phyloP scores from a whole-genome alignment of 2,113 vertebrate genomes.

The Centropus unirufus region DNA sequence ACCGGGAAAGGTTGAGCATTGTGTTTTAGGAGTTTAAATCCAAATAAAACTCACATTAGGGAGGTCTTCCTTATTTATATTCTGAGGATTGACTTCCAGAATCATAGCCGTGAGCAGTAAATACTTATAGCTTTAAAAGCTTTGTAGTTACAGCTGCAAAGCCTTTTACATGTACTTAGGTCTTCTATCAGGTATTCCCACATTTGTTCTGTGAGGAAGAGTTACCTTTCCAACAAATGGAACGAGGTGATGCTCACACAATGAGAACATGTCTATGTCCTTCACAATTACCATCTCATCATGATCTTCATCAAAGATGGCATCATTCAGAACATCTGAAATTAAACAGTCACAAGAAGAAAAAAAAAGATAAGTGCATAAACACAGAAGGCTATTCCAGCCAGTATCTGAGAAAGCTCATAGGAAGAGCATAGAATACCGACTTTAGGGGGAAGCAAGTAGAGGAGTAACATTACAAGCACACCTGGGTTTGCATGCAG shows the following conservation, averaged over 20 bases:
- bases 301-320: constrained; percentile 98
- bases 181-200: neutral
- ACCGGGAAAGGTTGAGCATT: constrained; percentile 72
- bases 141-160: constrained; percentile 5
- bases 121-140: constrained; percentile 18
- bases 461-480: neutral
- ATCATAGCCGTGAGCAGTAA: neutral
- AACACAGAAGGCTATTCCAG: neutral
- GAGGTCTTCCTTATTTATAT: constrained; percentile 38
- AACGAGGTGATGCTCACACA: constrained; percentile 98
- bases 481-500: rapidly evolving
- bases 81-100: neutral
- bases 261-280: constrained; percentile 99
- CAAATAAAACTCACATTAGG: constrained; percentile 45
- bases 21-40: constrained; percentile 1
- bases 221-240: constrained; percentile 96
- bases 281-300: constrained; percentile 99
- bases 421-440: neutral
- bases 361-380: neutral
- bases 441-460: neutral
- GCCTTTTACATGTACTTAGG: neutral
- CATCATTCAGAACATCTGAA: constrained; percentile 95
- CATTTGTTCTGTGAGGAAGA: neutral
- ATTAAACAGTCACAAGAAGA: constrained; percentile 23
- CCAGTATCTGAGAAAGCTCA: neutral